A percentile compares a stretch with the other conserved stretches of the same genome.
Conservation (phyloP, 2,113 vertebrate species). For the Periophthalmodon schlosseri region DNA sequence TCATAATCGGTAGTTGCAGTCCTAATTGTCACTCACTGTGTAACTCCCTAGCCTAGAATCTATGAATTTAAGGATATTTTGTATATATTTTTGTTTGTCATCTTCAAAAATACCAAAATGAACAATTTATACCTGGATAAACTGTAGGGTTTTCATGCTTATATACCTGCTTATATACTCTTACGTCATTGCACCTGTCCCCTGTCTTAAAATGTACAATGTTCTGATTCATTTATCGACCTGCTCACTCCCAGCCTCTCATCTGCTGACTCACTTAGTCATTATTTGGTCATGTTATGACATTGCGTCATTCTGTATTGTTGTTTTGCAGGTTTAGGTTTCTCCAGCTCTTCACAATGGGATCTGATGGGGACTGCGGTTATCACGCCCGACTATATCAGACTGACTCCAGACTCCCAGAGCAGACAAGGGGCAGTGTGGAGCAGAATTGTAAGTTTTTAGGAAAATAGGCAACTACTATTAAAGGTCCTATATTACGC, state of each 20-base stretch:
- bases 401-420: conserved; percentile 91
- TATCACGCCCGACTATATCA: conserved; percentile 87
- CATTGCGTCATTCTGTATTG: neutral
- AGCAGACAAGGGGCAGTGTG: conserved; percentile 93
- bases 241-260: neutral
- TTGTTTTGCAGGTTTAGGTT: conserved; percentile 82
- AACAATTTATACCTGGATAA: too few species aligned
- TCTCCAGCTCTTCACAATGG: conserved; percentile 87
- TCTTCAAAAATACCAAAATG: too few species aligned
- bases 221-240: neutral
- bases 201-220: neutral
- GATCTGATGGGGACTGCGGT: conserved; percentile 90
- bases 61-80: too few species aligned
- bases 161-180: too few species aligned
- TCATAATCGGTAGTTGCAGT: too few species aligned
- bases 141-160: too few species aligned
- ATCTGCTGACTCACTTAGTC: neutral
- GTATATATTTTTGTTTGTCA: too few species aligned
- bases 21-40: too few species aligned
- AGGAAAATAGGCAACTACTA: too few species aligned
- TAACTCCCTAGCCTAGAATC: too few species aligned
- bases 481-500: too few species aligned
- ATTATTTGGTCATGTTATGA: neutral
- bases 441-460: conserved; percentile 88
- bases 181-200: too few species aligned